These are phyloP conservation scores for Nasonia giraulti DNA, from an alignment of 1,140 invertebrate species.

Conservation along the genomic window DNA sequence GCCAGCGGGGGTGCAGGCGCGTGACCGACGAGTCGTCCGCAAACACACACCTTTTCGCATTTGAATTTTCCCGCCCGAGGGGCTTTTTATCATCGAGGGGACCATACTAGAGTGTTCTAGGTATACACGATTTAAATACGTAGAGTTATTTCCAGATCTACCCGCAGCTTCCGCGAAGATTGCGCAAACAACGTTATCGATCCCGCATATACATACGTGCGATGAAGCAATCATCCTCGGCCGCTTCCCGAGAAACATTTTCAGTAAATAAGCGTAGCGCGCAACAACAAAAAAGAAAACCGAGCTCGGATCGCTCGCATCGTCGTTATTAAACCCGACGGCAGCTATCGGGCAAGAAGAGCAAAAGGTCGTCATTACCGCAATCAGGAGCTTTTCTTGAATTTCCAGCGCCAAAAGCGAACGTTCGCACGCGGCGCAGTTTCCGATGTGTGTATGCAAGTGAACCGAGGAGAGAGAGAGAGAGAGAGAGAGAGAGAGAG, in stretches of 20 bases:
- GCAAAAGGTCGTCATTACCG: slow-evolving; percentile 6
- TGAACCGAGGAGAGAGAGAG: background rate
- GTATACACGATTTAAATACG: background rate
- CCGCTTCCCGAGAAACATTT: background rate
- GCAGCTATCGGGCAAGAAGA: background rate
- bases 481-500: too few species aligned
- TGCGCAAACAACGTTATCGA: slow-evolving; percentile 34
- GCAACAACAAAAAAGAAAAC: background rate
- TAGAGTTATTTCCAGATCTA: background rate
- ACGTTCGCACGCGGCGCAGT: slow-evolving; percentile 28
- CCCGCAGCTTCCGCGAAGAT: slow-evolving; percentile 21
- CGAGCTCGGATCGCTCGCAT: background rate
- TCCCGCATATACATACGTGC: background rate
- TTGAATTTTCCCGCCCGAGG: slow-evolving; percentile 60
- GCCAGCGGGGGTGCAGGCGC: slow-evolving; percentile 6
- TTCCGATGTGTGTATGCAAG: slow-evolving; percentile 21
- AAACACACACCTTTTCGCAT: slow-evolving; percentile 55
- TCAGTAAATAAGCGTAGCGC: background rate
- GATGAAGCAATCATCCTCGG: background rate
- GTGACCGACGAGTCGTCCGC: slow-evolving; percentile 15
- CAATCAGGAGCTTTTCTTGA: slow-evolving; percentile 34
- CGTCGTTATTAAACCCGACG: slow-evolving; percentile 10
- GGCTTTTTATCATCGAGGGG: background rate
- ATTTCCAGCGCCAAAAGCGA: slow-evolving; percentile 44
- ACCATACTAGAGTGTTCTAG: background rate